Percentiles rank a stretch among this genome's conserved stretches.
Conservation (phyloP, 2,113 vertebrate species). For the Scytalopus superciliaris region DNA sequence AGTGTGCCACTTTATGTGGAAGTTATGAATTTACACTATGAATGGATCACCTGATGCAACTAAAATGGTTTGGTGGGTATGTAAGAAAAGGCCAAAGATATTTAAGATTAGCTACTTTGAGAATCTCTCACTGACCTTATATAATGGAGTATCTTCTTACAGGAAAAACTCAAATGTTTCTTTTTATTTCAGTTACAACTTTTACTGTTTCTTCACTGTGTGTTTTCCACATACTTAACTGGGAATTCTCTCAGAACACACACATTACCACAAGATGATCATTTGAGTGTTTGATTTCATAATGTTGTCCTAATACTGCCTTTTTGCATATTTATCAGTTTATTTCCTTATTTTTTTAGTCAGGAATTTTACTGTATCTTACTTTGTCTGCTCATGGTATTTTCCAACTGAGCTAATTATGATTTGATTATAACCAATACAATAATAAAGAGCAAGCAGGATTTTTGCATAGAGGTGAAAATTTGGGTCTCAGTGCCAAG, state of each 20-base stretch:
- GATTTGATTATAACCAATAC: neutral
- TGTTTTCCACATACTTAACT: neutral
- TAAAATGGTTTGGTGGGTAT: neutral
- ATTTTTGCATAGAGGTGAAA: neutral
- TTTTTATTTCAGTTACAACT: neutral
- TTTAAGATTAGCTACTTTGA: neutral
- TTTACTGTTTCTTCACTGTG: neutral
- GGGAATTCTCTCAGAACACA: neutral
- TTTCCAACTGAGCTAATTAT: neutral
- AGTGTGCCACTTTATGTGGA: neutral
- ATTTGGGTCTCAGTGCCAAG: neutral
- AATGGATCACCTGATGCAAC: neutral
- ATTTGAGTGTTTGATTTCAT: neutral
- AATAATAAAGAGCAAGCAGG: neutral
- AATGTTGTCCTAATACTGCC: neutral
- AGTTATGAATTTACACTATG: neutral
- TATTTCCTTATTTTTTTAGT: neutral
- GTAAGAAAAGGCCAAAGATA: neutral
- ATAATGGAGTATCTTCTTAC: neutral
- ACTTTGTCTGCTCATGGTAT: neutral
- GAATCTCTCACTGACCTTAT: neutral
- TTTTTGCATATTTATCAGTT: neutral
- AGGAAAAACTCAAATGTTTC: neutral
- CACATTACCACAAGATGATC: neutral
- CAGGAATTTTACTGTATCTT: neutral